phyloP scores from a whole-genome alignment of 2,888 invertebrate species.

The Graphium colonna region DNA sequence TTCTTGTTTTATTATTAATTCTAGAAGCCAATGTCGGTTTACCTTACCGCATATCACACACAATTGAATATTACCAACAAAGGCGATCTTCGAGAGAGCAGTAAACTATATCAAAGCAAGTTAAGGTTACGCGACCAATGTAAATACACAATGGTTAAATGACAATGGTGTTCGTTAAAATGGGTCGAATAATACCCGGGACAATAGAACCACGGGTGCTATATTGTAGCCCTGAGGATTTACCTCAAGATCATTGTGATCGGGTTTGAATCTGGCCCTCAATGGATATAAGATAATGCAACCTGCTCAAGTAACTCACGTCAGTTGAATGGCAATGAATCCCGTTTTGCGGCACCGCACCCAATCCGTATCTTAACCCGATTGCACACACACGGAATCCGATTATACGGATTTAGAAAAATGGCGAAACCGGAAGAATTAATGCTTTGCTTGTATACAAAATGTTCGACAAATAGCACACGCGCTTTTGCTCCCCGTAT shows the following conservation, averaged over 20 bases:
- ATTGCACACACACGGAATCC: too few relatives aligned
- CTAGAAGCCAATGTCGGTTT: too few relatives aligned
- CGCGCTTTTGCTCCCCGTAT: too few relatives aligned
- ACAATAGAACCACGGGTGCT: constrained; percentile 20
- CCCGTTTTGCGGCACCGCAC: too few relatives aligned
- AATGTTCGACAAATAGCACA: too few relatives aligned
- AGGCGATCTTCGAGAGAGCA: not conserved
- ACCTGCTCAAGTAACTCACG: constrained; percentile 13
- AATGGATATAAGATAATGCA: constrained; percentile 20
- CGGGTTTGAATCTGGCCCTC: constrained; percentile 8
- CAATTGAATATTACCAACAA: not conserved
- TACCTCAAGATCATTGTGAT: constrained; percentile 10
- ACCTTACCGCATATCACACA: too few relatives aligned
- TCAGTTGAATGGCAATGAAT: too few relatives aligned
- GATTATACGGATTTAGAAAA: too few relatives aligned
- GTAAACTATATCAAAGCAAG: constrained; percentile 15
- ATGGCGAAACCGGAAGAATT: too few relatives aligned
- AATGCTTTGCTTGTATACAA: too few relatives aligned
- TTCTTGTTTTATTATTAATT: too few relatives aligned
- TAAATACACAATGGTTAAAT: constrained; percentile 10
- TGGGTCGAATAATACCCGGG: constrained; percentile 14
- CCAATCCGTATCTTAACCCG: too few relatives aligned
- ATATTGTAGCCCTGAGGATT: constrained; percentile 16
- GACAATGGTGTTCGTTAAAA: constrained; percentile 25
- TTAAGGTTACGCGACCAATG: constrained; percentile 14